These are phyloP conservation scores for Holotrichia oblita DNA, from an alignment of 1,140 invertebrate genomes.

Conservation along the genomic window DNA sequence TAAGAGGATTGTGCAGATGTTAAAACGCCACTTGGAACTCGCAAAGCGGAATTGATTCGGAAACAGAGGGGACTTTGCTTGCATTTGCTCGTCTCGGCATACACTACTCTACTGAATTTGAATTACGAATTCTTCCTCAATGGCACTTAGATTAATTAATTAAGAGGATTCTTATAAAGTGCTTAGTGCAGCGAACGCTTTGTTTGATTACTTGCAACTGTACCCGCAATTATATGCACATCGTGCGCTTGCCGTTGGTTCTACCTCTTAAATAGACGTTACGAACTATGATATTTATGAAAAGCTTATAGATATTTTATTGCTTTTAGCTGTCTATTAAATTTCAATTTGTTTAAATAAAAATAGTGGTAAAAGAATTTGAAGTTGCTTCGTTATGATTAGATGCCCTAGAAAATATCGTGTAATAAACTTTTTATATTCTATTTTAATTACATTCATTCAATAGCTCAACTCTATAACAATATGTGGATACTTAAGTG, in stretches of 20 bases:
- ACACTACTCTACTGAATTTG: background rate
- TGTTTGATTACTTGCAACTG: slow-evolving; percentile 16
- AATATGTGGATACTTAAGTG: too few relatives aligned
- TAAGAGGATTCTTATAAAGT: slow-evolving; percentile 4
- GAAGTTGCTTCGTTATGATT: too few relatives aligned
- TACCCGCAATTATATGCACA: background rate
- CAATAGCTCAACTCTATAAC: too few relatives aligned
- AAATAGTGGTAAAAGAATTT: too few relatives aligned
- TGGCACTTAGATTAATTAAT: slow-evolving; percentile 25
- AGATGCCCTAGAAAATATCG: too few relatives aligned
- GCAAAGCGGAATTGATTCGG: background rate
- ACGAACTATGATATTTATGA: too few relatives aligned
- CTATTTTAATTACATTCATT: too few relatives aligned
- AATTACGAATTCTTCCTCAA: slow-evolving; percentile 16
- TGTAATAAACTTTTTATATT: too few relatives aligned
- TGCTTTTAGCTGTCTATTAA: too few relatives aligned
- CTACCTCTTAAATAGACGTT: too few relatives aligned
- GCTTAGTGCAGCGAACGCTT: background rate
- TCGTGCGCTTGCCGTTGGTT: background rate
- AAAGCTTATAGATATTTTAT: too few relatives aligned
- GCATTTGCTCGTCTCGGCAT: background rate
- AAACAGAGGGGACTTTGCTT: background rate
- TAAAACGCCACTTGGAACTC: slow-evolving; percentile 9
- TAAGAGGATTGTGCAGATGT: background rate
- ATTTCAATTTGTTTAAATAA: too few relatives aligned